Evolutionary conservation across 1,140 invertebrate species (phyloP), one percentile per base, ranked within the genome.

Genomic region (Apis florea): DNA sequence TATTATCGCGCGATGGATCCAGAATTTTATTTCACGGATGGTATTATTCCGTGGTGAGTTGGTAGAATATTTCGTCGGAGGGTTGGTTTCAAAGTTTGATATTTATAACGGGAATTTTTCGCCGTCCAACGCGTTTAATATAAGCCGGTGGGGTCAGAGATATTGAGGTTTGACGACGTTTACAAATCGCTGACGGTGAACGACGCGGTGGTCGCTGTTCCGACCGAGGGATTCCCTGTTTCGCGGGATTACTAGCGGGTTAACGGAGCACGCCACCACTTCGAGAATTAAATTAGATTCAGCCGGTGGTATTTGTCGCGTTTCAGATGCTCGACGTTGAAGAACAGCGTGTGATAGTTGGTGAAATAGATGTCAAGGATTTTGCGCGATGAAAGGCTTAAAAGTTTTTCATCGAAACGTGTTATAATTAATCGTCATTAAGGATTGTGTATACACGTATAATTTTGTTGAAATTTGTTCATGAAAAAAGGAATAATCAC

Each of bases 81-180:
- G 69, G 69, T 15, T 10, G n/a, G 24, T 13, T 19, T 4, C 11
- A 10, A n/a, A 19, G 49, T 66, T 74, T 74, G 49, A 80, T 80
- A 80, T 80, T 80, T 80, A 80, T 80, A 66, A 80, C 70, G 24
- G n/a, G 53, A 49, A 80, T 80, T 74, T 80, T 74, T 80, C 70
- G 70, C 61, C 74, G 78, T 80, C 78, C 61, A 61, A 12, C 40
- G 24, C 61, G 24, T 74, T 74, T 80, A 74, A 80, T 56, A 66
- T 47, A 63, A 80, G n/a, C 69, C 70, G 47, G 21, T 21, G 19
- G 21, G 58, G 49, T 53, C 26, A 19, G 51, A 54, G 51, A 80
- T 80, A 80, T 80, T n/a, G 78, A 66, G 40, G 70, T 26, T 49
- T 13, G 51, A 24, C 19, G 78, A 80, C 78, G 24, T 66, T 80